Percentiles rank a stretch among this genome's conserved stretches.
These are phyloP conservation scores for Brachirus orientalis DNA, from an alignment of 2,113 vertebrate genomes.

Conservation along the genomic window DNA sequence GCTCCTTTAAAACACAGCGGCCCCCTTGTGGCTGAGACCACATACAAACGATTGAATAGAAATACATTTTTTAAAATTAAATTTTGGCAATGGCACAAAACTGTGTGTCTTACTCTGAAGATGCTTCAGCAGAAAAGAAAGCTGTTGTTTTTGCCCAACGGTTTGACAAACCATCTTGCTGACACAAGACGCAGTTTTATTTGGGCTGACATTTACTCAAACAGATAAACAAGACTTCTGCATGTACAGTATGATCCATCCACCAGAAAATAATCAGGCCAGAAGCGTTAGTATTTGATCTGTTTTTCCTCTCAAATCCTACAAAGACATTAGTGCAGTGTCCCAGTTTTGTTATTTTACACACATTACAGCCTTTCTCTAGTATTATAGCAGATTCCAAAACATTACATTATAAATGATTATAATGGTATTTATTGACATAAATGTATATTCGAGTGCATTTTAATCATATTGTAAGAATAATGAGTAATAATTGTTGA, in stretches of 20 bases:
- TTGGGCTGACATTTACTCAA: constrained; percentile 3
- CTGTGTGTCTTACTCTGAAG: not conserved
- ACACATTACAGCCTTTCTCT: constrained; percentile 2
- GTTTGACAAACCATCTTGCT: not conserved
- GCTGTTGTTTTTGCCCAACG: not conserved
- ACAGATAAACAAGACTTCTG: constrained; percentile 12
- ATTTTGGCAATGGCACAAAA: not conserved
- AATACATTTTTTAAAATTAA: not conserved
- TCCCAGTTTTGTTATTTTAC: constrained; percentile 47
- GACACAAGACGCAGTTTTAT: not conserved
- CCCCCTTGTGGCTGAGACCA: constrained; percentile 48
- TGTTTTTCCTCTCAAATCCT: constrained; percentile 36
- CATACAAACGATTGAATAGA: no score
- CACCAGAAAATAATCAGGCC: constrained; percentile 57
- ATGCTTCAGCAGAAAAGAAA: not conserved
- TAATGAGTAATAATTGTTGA: not conserved
- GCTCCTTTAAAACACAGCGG: constrained; percentile 28
- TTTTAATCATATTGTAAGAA: not conserved
- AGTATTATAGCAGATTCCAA: constrained; percentile 21
- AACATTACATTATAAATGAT: constrained; percentile 5
- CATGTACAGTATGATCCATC: constrained; percentile 26
- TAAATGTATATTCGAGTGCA: not conserved
- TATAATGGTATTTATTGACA: not conserved
- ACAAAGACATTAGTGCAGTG: constrained; percentile 41
- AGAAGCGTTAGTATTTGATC: constrained; percentile 53